These are phyloP conservation scores for Gymnothorax reevesii DNA, from an alignment of 2,797 vertebrate species.

Conservation along the genomic window DNA sequence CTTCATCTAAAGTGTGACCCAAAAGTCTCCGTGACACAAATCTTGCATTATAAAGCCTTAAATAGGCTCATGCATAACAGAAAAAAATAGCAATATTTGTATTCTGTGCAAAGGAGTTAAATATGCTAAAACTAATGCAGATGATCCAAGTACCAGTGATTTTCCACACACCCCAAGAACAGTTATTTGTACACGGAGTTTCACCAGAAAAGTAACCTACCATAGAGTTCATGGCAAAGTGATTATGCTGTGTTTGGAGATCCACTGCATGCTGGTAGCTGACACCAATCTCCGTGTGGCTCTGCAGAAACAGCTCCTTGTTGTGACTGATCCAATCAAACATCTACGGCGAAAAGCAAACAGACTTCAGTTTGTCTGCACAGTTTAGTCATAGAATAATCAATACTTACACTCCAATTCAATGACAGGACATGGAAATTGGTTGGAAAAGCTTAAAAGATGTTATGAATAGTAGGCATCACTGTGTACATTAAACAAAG, in stretches of 20 bases:
- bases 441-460: background rate
- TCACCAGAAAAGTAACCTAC: constrained; percentile 65
- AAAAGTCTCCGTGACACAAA: too few relatives aligned
- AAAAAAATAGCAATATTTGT: too few relatives aligned
- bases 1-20: too few relatives aligned
- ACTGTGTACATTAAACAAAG: background rate
- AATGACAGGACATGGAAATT: background rate
- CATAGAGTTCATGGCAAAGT: constrained; percentile 99
- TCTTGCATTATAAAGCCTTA: too few relatives aligned
- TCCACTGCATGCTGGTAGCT: constrained; percentile 94
- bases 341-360: constrained; percentile 77
- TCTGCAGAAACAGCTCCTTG: constrained; percentile 96
- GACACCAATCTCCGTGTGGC: constrained; percentile 94
- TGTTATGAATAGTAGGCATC: background rate
- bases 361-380: background rate
- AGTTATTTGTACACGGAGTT: constrained; percentile 16
- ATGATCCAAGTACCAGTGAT: background rate
- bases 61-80: too few relatives aligned
- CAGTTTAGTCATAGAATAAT: background rate
- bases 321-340: constrained; percentile 99
- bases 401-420: background rate
- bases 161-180: background rate
- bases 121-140: too few relatives aligned
- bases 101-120: too few relatives aligned
- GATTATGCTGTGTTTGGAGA: constrained; percentile 97